These are phyloP conservation scores for Micrastur ruficollis DNA, from an alignment of 2,797 vertebrate species.

Conservation along the genomic window DNA sequence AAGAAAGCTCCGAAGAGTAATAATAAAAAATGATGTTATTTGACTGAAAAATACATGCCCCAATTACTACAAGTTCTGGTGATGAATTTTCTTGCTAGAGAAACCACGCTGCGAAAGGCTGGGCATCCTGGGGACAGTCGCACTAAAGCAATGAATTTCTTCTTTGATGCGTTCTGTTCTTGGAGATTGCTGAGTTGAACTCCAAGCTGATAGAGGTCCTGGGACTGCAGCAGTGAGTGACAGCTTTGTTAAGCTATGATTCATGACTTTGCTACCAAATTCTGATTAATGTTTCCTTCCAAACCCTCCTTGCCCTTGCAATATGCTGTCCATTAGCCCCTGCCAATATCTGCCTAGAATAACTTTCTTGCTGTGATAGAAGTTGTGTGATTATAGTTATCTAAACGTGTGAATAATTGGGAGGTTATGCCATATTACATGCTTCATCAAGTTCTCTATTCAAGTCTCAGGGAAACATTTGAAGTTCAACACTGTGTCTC, in stretches of 20 bases:
- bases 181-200: slow-evolving; percentile 28
- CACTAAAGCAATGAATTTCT: not conserved
- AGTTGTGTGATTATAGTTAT: slow-evolving; percentile 65
- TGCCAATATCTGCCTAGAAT: slow-evolving; percentile 69
- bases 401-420: slow-evolving; percentile 77
- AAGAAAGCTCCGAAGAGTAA: not conserved
- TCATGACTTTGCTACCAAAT: slow-evolving; percentile 64
- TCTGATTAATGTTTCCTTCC: slow-evolving; percentile 66
- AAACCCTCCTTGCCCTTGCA: slow-evolving; percentile 44
- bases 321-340: slow-evolving; percentile 72
- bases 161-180: not conserved
- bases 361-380: slow-evolving; percentile 58
- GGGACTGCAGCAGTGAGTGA: slow-evolving; percentile 39
- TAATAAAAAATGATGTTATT: not conserved
- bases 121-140: slow-evolving; percentile 11
- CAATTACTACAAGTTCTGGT: not conserved
- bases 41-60: not conserved
- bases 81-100: not conserved
- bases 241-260: slow-evolving; percentile 63
- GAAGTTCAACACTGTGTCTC: slow-evolving; percentile 70
- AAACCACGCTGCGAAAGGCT: not conserved
- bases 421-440: slow-evolving; percentile 72
- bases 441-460: slow-evolving; percentile 73
- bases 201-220: slow-evolving; percentile 18
- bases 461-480: slow-evolving; percentile 70